A percentile compares a stretch with the other conserved stretches of the same genome.
These are phyloP conservation scores for Oedothorax gibbosus DNA, from an alignment of 1,140 invertebrate genomes.

Conservation along the genomic window DNA sequence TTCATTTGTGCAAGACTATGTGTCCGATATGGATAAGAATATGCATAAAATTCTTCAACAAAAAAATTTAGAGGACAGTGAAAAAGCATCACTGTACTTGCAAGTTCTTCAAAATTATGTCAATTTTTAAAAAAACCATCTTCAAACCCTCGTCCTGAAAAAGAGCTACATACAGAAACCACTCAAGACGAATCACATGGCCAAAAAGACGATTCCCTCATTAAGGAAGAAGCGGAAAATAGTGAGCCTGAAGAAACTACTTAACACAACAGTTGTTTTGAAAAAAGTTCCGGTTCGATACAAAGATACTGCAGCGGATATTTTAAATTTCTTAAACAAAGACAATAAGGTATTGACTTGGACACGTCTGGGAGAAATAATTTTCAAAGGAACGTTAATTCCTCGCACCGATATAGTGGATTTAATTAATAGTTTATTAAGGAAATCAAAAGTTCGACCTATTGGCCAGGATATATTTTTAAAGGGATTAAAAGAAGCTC, in stretches of 20 bases:
- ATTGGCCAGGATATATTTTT: background rate
- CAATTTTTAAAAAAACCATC: background rate
- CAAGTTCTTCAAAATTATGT: slow-evolving; percentile 30
- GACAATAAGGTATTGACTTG: background rate
- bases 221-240: background rate
- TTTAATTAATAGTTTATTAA: background rate
- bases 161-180: no score
- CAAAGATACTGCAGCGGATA: background rate
- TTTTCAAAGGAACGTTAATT: background rate
- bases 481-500: background rate
- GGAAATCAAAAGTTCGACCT: background rate
- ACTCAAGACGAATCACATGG: background rate
- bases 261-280: background rate
- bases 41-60: background rate
- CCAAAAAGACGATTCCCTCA: background rate
- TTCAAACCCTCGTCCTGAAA: no score
- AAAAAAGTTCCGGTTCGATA: background rate
- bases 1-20: background rate
- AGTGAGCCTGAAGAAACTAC: background rate
- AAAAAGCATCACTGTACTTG: slow-evolving; percentile 9
- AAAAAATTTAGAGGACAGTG: background rate
- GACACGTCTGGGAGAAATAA: slow-evolving; percentile 7
- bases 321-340: background rate
- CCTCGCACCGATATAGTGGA: background rate
- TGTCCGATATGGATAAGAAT: background rate